Evolutionary conservation across 1,140 invertebrate genomes (phyloP).

Genomic region (Agraylea sexmaculata): DNA sequence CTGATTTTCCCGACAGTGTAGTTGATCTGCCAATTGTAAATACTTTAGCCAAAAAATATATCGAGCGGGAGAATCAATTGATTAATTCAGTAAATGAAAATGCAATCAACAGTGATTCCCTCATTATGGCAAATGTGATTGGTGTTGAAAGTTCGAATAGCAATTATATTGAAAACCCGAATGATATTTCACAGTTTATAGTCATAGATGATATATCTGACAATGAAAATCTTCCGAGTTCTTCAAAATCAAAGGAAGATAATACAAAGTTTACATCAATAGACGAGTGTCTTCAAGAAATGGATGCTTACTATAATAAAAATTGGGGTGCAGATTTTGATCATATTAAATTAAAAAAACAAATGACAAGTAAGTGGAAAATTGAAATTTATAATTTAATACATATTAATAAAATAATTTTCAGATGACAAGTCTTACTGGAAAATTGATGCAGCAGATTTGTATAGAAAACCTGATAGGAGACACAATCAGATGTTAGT

Average conservation of each 20-base stretch:
- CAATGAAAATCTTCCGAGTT: constrained; percentile 6
- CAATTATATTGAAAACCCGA: background rate
- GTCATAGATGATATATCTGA: background rate
- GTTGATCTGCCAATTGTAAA: constrained; percentile 17
- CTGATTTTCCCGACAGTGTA: constrained; percentile 20
- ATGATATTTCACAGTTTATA: background rate
- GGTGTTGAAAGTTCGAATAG: constrained; percentile 6
- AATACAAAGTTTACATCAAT: constrained; percentile 9
- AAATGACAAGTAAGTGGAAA: constrained; percentile 17
- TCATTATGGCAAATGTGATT: constrained; percentile 20
- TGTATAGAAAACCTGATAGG: constrained; percentile 1
- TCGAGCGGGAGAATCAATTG: constrained; percentile 2
- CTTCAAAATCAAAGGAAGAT: constrained; percentile 3
- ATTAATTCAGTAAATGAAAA: constrained; percentile 1
- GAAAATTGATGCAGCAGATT: constrained; percentile 14
- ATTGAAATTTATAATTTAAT: background rate
- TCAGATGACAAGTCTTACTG: constrained; percentile 13
- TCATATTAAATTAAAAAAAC: constrained; percentile 14
- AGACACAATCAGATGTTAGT: constrained; percentile 6
- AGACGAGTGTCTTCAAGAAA: constrained; percentile 9
- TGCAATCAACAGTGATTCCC: constrained; percentile 3
- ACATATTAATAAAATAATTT: constrained; percentile 6
- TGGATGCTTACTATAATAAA: constrained; percentile 17
- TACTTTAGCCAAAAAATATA: constrained; percentile 7
- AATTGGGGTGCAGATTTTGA: constrained; percentile 19